A percentile compares a stretch with the other conserved stretches of the same genome.
phyloP scores from a whole-genome alignment of 2,113 vertebrate species.

The Hemibagrus wyckioides region DNA sequence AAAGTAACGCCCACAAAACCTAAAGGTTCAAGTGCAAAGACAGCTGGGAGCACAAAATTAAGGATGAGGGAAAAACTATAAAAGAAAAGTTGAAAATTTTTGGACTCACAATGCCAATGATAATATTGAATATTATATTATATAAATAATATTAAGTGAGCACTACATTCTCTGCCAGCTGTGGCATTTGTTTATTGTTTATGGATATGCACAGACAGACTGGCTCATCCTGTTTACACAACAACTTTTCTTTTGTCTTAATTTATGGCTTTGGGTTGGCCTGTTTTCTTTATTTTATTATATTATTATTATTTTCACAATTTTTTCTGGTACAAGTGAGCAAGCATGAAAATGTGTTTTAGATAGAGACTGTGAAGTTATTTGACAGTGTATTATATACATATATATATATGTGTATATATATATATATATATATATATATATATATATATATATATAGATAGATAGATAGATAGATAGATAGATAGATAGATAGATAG shows the following conservation, averaged over 20 bases:
- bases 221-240: not conserved
- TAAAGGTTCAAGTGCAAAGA: not conserved
- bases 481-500: no score
- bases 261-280: not conserved
- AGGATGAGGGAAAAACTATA: not conserved
- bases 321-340: not conserved
- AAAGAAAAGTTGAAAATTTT: not conserved
- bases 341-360: not conserved
- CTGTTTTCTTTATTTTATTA: not conserved
- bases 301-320: not conserved
- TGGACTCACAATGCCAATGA: not conserved
- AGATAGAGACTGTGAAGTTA: not conserved
- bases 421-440: no score
- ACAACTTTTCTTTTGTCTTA: not conserved
- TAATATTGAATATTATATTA: not conserved
- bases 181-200: not conserved
- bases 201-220: not conserved
- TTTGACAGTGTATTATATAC: no score
- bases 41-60: not conserved
- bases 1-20: not conserved
- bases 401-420: no score
- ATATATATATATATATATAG: no score
- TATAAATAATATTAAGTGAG: not conserved
- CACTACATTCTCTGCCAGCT: not conserved
- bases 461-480: no score